phyloP scores from a whole-genome alignment of 2,797 vertebrate species.

The Mastacembelus armatus region DNA sequence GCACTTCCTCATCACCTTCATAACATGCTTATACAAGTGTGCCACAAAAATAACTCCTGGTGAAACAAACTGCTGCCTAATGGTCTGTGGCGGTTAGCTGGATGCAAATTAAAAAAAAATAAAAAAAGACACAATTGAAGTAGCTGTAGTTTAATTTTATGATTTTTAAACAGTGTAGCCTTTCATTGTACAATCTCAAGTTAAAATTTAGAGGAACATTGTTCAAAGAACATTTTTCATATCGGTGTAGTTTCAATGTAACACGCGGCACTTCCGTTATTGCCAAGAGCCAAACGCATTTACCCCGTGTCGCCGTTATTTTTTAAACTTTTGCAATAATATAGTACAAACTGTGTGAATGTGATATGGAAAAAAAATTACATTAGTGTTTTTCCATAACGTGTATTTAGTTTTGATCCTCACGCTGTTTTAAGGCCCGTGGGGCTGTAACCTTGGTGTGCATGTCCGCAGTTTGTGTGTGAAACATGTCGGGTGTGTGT shows the following conservation, averaged over 20 bases:
- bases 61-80: slow-evolving; percentile 23
- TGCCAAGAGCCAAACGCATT: neutral
- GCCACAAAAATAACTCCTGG: slow-evolving; percentile 66
- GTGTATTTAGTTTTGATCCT: neutral
- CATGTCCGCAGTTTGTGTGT: neutral
- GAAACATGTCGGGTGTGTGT: slow-evolving; percentile 67
- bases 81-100: fast-evolving
- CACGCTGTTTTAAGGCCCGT: neutral
- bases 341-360: fast-evolving
- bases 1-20: too few relatives aligned
- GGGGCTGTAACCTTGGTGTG: slow-evolving; percentile 70
- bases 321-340: neutral
- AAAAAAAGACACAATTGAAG: neutral
- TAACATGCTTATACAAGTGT: too few relatives aligned
- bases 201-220: too few relatives aligned
- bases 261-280: slow-evolving; percentile 45
- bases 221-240: neutral
- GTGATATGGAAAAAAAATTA: neutral
- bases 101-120: neutral
- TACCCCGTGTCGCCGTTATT: fast-evolving
- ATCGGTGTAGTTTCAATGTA: slow-evolving; percentile 43
- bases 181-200: too few relatives aligned
- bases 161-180: too few relatives aligned
- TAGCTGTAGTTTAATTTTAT: neutral
- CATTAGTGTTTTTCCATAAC: fast-evolving